These are phyloP conservation scores for Globia sparganii DNA, from an alignment of 2,888 invertebrate species.

Conservation along the genomic window DNA sequence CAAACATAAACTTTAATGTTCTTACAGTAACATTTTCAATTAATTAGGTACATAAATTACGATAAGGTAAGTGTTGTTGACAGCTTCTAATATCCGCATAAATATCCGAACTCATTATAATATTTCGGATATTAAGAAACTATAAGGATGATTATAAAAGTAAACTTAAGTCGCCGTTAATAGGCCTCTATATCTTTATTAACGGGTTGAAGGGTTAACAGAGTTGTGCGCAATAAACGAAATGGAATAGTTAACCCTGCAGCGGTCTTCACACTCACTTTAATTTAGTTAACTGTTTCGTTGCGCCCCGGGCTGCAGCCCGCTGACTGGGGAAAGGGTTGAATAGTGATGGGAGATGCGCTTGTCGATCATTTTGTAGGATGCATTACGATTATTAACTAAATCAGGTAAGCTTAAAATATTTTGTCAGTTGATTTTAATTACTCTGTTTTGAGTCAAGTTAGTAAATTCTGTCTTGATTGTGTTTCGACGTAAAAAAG, in stretches of 20 bases:
- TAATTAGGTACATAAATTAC: constrained; percentile 1
- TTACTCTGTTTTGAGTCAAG: background rate
- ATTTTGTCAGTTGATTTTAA: background rate
- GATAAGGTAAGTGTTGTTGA: constrained; percentile 9
- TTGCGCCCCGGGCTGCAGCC: constrained; percentile 85
- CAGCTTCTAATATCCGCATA: constrained; percentile 18
- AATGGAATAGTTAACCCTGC: constrained; percentile 90
- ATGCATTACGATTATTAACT: constrained; percentile 6
- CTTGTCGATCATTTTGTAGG: constrained; percentile 51
- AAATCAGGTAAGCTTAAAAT: background rate
- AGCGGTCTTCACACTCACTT: constrained; percentile 90
- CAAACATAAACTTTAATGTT: background rate
- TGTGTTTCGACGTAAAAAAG: background rate
- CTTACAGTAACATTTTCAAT: background rate
- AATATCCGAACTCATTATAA: constrained; percentile 19
- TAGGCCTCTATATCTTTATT: constrained; percentile 89
- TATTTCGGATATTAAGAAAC: constrained; percentile 53
- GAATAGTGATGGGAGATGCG: constrained; percentile 74
- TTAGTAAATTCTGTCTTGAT: background rate
- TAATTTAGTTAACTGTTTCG: constrained; percentile 90
- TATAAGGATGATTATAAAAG: constrained; percentile 77
- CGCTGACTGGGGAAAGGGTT: constrained; percentile 84
- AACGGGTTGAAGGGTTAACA: constrained; percentile 85
- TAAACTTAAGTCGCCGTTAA: constrained; percentile 80
- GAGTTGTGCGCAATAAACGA: constrained; percentile 89